These are phyloP conservation scores for Hycleus cichorii DNA, from an alignment of 1,140 invertebrate genomes.

Conservation along the genomic window DNA sequence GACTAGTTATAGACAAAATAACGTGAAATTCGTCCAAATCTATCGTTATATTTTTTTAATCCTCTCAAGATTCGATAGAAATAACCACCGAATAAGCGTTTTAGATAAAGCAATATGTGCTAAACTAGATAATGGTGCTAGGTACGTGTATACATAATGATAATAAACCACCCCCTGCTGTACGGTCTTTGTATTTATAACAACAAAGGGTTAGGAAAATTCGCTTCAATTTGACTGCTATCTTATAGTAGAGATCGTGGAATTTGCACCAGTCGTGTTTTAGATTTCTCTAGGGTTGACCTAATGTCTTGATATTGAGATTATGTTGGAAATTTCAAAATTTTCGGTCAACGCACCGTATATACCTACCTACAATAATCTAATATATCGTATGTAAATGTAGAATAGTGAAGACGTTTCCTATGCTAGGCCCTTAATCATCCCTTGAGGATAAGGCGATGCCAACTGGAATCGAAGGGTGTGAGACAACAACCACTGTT, in stretches of 20 bases:
- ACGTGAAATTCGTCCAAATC: too few relatives aligned
- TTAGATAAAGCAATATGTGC: too few relatives aligned
- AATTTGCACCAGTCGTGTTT: constrained; percentile 28
- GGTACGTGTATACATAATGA: too few relatives aligned
- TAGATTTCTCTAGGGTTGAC: constrained; percentile 22
- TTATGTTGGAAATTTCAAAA: constrained; percentile 8
- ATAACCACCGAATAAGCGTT: too few relatives aligned
- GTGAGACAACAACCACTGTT: background rate
- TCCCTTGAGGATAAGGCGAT: constrained; percentile 2
- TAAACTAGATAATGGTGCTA: too few relatives aligned
- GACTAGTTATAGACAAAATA: too few relatives aligned
- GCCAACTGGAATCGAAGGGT: background rate
- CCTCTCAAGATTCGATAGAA: too few relatives aligned
- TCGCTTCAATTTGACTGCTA: constrained; percentile 15
- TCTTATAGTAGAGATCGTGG: constrained; percentile 30
- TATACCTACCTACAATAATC: background rate
- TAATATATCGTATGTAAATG: constrained; percentile 2
- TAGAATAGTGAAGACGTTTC: constrained; percentile 6
- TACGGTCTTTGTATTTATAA: too few relatives aligned
- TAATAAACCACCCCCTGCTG: too few relatives aligned
- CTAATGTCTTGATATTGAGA: constrained; percentile 12
- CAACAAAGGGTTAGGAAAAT: constrained; percentile 10
- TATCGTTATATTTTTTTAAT: too few relatives aligned
- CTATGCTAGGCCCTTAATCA: constrained; percentile 2
- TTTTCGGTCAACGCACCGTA: background rate